phyloP scores from a whole-genome alignment of 2,888 invertebrate species.

The Drosophila macrospina region DNA sequence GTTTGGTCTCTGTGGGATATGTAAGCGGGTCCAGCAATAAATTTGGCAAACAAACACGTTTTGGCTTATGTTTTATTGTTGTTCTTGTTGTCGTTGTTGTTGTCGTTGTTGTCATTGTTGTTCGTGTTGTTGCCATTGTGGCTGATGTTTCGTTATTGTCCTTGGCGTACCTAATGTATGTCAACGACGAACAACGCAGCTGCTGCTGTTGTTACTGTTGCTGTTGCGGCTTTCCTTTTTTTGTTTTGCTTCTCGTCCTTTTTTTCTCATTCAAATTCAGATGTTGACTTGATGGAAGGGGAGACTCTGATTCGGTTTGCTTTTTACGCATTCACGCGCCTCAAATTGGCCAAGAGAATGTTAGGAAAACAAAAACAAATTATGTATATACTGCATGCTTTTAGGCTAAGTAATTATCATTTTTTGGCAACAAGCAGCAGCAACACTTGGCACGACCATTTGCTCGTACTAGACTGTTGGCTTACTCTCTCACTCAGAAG shows the following conservation, averaged over 20 bases:
- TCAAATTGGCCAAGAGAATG: constrained; percentile 56
- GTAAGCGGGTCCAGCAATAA: constrained; percentile 67
- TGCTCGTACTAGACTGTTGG: constrained; percentile 6
- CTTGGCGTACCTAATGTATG: constrained; percentile 75
- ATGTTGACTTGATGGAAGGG: constrained; percentile 13
- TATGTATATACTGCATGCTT: constrained; percentile 53
- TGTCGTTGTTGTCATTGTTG: constrained; percentile 36
- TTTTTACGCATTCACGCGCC: constrained; percentile 77
- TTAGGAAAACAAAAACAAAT: constrained; percentile 52
- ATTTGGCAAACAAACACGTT: constrained; percentile 79
- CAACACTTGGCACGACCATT: constrained; percentile 53
- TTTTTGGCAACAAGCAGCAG: constrained; percentile 58
- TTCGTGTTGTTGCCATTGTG: constrained; percentile 48
- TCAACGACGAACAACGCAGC: constrained; percentile 58
- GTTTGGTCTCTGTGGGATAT: constrained; percentile 57
- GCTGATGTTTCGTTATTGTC: constrained; percentile 64
- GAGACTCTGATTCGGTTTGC: constrained; percentile 44
- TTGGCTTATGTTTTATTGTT: constrained; percentile 79
- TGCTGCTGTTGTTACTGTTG: constrained; percentile 29
- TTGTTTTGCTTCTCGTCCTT: constrained; percentile 15
- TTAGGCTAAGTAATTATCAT: constrained; percentile 70
- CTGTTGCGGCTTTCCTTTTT: constrained; percentile 48
- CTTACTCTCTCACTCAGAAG: constrained; percentile 35
- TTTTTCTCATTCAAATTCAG: constrained; percentile 36
- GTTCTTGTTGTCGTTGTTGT: constrained; percentile 35